A percentile compares a stretch with the other conserved stretches of the same genome.
Conservation (phyloP, 2,888 invertebrate species). For the Aricia artaxerxes region DNA sequence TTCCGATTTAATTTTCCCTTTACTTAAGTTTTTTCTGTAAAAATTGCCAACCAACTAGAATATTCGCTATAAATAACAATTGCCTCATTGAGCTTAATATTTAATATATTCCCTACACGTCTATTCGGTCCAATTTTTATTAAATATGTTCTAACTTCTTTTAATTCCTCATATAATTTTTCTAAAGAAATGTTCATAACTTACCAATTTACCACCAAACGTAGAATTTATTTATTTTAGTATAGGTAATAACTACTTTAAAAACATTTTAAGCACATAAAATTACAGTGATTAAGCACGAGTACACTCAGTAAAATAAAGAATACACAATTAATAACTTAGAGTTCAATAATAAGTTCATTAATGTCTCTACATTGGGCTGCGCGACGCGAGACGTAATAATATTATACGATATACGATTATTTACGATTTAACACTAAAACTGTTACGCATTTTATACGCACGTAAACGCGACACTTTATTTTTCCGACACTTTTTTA, state of each 20-base stretch:
- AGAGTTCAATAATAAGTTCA: background rate
- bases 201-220: background rate
- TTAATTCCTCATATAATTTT: too few relatives aligned
- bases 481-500: background rate
- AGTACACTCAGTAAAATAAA: background rate
- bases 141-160: background rate
- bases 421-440: background rate
- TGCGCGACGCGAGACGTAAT: background rate
- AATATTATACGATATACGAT: background rate
- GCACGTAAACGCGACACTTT: background rate
- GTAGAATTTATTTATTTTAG: background rate
- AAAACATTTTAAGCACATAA: background rate
- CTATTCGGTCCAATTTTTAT: constrained; percentile 21
- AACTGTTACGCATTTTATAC: background rate
- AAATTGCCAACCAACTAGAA: background rate
- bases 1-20: background rate
- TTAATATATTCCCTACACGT: background rate
- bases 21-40: constrained; percentile 6
- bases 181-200: background rate
- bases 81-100: background rate
- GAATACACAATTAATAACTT: background rate
- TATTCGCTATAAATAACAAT: background rate
- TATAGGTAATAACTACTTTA: background rate
- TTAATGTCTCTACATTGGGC: background rate
- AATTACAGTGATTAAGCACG: background rate